Conservation (phyloP, 2,888 invertebrate genomes). For the Synanthedon myopaeformis region DNA sequence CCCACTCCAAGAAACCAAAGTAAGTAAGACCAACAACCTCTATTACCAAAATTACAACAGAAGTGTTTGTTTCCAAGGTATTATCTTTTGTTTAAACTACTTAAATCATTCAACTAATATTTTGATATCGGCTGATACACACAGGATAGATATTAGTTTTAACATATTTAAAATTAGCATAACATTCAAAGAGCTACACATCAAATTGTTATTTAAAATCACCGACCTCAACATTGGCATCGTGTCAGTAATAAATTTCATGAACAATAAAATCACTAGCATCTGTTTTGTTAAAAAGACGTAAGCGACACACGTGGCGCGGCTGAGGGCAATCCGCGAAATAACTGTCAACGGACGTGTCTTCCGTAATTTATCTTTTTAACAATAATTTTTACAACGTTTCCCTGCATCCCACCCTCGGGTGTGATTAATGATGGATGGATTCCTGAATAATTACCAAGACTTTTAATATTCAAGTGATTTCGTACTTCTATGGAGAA, state of each 20-base stretch:
- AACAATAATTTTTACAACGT: constrained; percentile 68
- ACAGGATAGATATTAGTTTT: too few species aligned
- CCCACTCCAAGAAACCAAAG: too few species aligned
- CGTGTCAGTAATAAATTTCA: constrained; percentile 34
- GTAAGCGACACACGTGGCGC: constrained; percentile 26
- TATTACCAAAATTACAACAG: too few species aligned
- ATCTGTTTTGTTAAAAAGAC: constrained; percentile 27
- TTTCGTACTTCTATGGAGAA: constrained; percentile 23
- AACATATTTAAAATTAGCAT: background rate
- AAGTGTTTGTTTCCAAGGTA: too few species aligned
- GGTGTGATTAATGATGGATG: constrained; percentile 70
- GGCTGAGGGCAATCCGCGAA: constrained; percentile 22
- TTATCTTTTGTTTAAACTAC: too few species aligned
- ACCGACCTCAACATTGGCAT: constrained; percentile 26
- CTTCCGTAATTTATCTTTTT: constrained; percentile 66
- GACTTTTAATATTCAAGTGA: constrained; percentile 71
- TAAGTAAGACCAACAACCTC: too few species aligned
- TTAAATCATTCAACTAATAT: too few species aligned
- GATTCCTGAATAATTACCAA: constrained; percentile 71
- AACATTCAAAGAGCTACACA: constrained; percentile 5
- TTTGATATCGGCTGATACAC: too few species aligned
- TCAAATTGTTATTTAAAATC: constrained; percentile 22
- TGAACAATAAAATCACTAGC: constrained; percentile 28
- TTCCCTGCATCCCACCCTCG: constrained; percentile 52
- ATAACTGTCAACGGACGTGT: constrained; percentile 55